These are phyloP conservation scores for Melanotaenia pygmaea DNA, from an alignment of 2,797 vertebrate genomes.

Conservation along the genomic window DNA sequence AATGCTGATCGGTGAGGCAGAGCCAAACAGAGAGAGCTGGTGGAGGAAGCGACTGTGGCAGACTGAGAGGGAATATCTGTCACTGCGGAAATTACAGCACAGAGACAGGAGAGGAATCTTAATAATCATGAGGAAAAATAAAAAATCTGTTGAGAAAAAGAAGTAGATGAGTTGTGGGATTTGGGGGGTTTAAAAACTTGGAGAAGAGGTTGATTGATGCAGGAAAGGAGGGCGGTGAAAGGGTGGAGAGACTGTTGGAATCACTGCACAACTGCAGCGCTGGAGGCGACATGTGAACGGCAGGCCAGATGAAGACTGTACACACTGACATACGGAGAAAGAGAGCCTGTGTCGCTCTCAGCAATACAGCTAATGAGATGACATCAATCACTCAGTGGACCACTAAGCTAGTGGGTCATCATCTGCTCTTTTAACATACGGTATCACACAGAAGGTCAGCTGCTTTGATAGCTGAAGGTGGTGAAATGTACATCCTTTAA, in stretches of 20 bases:
- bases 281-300: slow-evolving; percentile 25
- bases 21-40: slow-evolving; percentile 42
- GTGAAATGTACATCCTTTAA: slow-evolving; percentile 25
- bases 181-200: slow-evolving; percentile 63
- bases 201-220: slow-evolving; percentile 63
- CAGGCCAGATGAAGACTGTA: slow-evolving; percentile 19
- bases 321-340: slow-evolving; percentile 34
- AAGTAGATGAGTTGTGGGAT: slow-evolving; percentile 76
- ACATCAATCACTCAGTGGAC: slow-evolving; percentile 71
- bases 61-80: slow-evolving; percentile 39
- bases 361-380: slow-evolving; percentile 67
- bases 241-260: slow-evolving; percentile 27
- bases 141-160: slow-evolving; percentile 53
- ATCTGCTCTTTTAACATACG: slow-evolving; percentile 61
- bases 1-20: slow-evolving; percentile 64
- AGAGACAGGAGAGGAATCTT: slow-evolving; percentile 64
- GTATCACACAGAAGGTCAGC: slow-evolving; percentile 68
- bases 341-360: slow-evolving; percentile 44
- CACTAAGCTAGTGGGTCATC: slow-evolving; percentile 54
- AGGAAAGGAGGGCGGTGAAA: slow-evolving; percentile 44
- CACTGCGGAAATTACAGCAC: slow-evolving; percentile 55
- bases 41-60: slow-evolving; percentile 23
- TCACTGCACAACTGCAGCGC: slow-evolving; percentile 34
- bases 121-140: slow-evolving; percentile 67
- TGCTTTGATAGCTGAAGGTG: slow-evolving; percentile 47